These are phyloP conservation scores for Julus scanicus DNA, from an alignment of 2,888 invertebrate genomes.

Conservation along the genomic window DNA sequence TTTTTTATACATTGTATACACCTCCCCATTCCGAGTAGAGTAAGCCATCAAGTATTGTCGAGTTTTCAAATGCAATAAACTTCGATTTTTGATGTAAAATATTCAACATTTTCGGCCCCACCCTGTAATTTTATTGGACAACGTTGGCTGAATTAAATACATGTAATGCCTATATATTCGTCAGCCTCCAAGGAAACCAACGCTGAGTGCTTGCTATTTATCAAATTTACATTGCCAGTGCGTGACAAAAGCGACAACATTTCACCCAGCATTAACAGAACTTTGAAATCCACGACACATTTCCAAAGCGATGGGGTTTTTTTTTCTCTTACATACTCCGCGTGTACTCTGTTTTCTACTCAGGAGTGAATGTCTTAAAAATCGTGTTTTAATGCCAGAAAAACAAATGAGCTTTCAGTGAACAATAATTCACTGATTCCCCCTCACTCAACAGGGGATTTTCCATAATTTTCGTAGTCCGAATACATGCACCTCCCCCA, in stretches of 20 bases:
- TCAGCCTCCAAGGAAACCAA: not conserved
- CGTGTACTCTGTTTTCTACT: too few species aligned
- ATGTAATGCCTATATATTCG: not conserved
- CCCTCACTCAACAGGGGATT: slow-evolving; percentile 8
- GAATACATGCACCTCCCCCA: not conserved
- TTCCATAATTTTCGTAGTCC: not conserved
- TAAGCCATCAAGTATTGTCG: not conserved
- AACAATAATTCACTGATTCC: not conserved
- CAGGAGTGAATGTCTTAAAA: not conserved
- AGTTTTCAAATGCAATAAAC: too few species aligned
- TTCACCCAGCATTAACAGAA: not conserved
- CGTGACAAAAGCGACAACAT: not conserved
- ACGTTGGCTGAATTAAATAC: not conserved
- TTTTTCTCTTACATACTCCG: not conserved
- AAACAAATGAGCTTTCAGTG: not conserved
- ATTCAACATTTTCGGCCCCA: not conserved
- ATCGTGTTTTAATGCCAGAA: not conserved
- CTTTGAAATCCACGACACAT: not conserved
- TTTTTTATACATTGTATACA: too few species aligned
- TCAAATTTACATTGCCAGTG: not conserved
- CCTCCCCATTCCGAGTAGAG: not conserved
- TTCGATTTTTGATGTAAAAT: too few species aligned
- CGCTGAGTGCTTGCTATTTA: not conserved
- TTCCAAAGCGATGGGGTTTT: too few species aligned
- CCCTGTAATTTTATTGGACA: not conserved